Conservation (phyloP, 1,140 invertebrate species). For the Drosophila watanabei region DNA sequence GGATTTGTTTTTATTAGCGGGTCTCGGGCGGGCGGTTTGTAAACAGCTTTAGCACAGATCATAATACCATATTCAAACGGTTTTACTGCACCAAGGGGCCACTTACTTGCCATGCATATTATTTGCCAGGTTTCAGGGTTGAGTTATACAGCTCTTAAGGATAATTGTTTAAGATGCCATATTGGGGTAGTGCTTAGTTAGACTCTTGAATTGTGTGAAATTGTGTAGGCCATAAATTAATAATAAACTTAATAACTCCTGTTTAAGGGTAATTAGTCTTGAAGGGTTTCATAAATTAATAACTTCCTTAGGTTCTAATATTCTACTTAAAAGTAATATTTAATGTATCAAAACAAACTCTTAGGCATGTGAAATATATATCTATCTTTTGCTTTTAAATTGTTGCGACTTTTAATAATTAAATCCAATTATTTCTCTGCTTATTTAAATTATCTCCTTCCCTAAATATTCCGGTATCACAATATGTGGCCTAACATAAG, state of each 20-base stretch:
- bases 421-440: not conserved
- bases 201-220: not conserved
- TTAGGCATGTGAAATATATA: too few relatives aligned
- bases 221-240: not conserved
- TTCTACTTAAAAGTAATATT: not conserved
- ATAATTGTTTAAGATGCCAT: slow-evolving; percentile 35
- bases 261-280: not conserved
- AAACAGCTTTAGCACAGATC: slow-evolving; percentile 71
- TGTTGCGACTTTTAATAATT: not conserved
- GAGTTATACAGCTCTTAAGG: slow-evolving; percentile 12
- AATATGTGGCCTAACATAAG: slow-evolving; percentile 23
- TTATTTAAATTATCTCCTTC: slow-evolving; percentile 8
- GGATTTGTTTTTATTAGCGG: slow-evolving; percentile 55
- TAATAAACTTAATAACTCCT: not conserved
- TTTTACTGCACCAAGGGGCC: slow-evolving; percentile 58
- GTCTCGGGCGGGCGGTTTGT: slow-evolving; percentile 55
- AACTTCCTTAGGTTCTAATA: not conserved
- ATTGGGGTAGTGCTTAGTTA: not conserved
- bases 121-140: slow-evolving; percentile 13
- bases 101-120: slow-evolving; percentile 13
- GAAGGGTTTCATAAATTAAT: not conserved
- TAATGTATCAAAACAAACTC: not conserved
- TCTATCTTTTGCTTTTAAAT: not conserved
- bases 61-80: slow-evolving; percentile 66
- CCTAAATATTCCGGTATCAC: not conserved